Conservation (phyloP, 2,888 invertebrate genomes). For the Tromatobia lineatoria region DNA sequence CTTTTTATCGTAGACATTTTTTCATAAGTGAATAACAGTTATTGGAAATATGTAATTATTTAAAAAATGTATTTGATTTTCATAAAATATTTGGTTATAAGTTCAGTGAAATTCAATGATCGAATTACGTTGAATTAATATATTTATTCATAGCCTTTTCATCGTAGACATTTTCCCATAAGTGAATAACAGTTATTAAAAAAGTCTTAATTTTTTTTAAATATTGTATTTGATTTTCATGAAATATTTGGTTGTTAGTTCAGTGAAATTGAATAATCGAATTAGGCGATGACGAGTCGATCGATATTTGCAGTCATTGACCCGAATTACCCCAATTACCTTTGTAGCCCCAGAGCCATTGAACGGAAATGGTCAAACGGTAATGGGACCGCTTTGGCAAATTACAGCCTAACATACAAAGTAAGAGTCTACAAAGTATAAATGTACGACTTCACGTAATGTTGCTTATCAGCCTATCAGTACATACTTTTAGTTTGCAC, state of each 20-base stretch:
- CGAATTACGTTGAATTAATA: too few species aligned
- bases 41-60: too few species aligned
- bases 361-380: neutral
- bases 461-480: neutral
- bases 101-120: neutral
- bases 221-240: neutral
- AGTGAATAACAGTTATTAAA: too few species aligned
- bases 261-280: neutral
- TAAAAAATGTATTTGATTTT: neutral
- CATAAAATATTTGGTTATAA: neutral
- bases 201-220: too few species aligned
- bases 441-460: neutral
- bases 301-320: neutral
- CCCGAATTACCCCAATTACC: neutral
- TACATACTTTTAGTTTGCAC: neutral
- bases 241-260: neutral
- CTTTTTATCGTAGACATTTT: too few species aligned
- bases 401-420: neutral
- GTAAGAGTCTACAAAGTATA: neutral
- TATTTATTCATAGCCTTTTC: too few species aligned
- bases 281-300: neutral
- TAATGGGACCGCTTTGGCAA: neutral
- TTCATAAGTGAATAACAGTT: too few species aligned
- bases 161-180: too few species aligned
- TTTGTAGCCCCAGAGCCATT: neutral